Percentiles rank a stretch among this genome's conserved stretches.
phyloP scores from a whole-genome alignment of 2,113 vertebrate species.

The Peromyscus maniculatus region DNA sequence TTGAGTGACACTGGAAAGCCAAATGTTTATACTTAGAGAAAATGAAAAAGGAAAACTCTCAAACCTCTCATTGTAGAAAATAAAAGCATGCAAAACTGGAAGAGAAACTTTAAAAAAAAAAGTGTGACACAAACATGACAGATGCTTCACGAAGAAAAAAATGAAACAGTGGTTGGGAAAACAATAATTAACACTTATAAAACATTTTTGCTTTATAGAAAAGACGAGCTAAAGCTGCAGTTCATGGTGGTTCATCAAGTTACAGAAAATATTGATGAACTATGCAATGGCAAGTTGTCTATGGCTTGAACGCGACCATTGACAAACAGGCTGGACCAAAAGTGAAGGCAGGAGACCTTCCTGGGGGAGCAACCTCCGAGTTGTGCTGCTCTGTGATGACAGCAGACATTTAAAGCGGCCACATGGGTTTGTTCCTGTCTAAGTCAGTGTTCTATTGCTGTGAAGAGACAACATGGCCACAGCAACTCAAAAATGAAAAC shows the following conservation, averaged over 20 bases:
- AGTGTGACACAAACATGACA: not conserved
- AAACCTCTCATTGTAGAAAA: not conserved
- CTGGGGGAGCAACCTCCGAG: not conserved
- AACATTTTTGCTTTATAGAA: not conserved
- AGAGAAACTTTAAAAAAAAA: not conserved
- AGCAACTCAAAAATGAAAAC: not conserved
- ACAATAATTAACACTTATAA: not conserved
- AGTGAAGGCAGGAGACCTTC: not conserved
- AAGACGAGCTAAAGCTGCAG: not conserved
- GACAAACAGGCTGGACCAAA: not conserved
- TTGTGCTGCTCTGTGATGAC: not conserved
- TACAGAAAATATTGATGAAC: not conserved
- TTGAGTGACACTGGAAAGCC: not conserved
- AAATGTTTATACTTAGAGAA: not conserved
- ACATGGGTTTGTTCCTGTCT: too few species aligned
- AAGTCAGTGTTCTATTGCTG: not conserved
- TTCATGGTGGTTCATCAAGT: not conserved
- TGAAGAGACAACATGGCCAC: not conserved
- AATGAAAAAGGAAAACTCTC: not conserved
- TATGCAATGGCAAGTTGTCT: not conserved
- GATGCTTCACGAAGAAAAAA: not conserved
- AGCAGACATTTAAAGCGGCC: not conserved
- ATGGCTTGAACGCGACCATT: not conserved
- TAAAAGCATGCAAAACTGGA: not conserved
- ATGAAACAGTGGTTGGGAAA: not conserved